Conservation (phyloP, 2,113 vertebrate species). For the Ochotona curzoniae region DNA sequence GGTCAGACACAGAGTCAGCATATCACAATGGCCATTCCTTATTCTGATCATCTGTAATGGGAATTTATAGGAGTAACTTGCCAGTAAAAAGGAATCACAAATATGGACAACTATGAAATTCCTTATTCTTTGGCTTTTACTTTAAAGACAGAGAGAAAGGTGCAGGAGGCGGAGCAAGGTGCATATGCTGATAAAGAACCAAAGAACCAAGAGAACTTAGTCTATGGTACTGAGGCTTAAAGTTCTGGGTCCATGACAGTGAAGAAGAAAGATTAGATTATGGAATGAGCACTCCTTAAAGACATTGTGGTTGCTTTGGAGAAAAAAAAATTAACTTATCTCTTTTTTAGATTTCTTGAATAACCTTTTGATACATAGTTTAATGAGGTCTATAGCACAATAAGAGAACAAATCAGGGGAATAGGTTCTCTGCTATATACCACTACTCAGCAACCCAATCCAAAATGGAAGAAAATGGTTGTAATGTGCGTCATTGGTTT, state of each 20-base stretch:
- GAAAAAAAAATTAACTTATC: neutral
- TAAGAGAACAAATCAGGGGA: neutral
- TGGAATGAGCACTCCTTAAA: neutral
- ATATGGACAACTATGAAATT: neutral
- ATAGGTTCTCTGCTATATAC: neutral
- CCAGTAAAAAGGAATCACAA: neutral
- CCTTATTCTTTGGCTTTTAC: neutral
- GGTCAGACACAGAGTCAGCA: neutral
- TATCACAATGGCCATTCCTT: neutral
- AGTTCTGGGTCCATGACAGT: neutral
- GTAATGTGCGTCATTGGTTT: neutral
- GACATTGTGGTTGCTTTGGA: neutral
- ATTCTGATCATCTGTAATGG: neutral
- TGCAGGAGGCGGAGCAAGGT: accelerated
- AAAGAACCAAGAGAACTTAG: neutral
- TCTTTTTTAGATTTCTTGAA: neutral
- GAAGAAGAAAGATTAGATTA: neutral
- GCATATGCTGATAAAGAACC: neutral
- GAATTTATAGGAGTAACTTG: neutral
- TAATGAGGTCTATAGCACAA: neutral
- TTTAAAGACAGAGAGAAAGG: neutral
- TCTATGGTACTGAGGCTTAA: neutral
- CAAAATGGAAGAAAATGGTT: neutral
- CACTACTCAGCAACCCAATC: neutral
- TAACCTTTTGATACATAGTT: neutral